Conservation (phyloP, 2,888 invertebrate species). For the Orthonevra nobilis region DNA sequence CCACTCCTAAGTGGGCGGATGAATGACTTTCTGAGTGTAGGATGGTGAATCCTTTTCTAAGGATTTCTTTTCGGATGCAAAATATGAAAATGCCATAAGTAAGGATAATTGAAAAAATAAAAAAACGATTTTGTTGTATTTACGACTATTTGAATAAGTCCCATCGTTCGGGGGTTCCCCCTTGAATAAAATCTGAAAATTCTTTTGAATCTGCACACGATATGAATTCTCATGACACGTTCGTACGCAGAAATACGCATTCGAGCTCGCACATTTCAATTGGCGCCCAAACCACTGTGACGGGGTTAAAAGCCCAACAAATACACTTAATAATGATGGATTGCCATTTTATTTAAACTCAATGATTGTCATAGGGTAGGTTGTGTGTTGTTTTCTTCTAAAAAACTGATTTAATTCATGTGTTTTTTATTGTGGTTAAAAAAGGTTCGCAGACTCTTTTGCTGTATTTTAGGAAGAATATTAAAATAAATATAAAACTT, state of each 20-base stretch:
- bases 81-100: conserved; percentile 11
- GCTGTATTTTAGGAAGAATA: too few species aligned
- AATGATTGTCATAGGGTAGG: conserved; percentile 6
- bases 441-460: too few species aligned
- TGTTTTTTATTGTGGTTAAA: too few species aligned
- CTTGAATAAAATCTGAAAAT: neutral
- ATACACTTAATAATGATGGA: neutral
- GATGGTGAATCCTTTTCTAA: conserved; percentile 5
- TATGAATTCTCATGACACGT: too few species aligned
- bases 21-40: neutral
- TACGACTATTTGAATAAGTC: too few species aligned
- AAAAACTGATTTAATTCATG: neutral
- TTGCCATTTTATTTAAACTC: neutral
- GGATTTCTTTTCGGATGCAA: conserved; percentile 2
- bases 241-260: conserved; percentile 20
- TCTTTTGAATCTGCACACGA: neutral
- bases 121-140: conserved; percentile 7
- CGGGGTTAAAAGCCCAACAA: conserved; percentile 1
- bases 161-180: too few species aligned
- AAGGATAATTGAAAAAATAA: conserved; percentile 42
- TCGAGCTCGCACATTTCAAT: conserved; percentile 19
- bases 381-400: too few species aligned
- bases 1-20: neutral
- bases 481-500: too few species aligned
- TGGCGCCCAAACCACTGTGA: conserved; percentile 8